Base-by-base conservation (phyloP, 2,797 vertebrate species). In the Melanotaenia trifasciata region DNA sequence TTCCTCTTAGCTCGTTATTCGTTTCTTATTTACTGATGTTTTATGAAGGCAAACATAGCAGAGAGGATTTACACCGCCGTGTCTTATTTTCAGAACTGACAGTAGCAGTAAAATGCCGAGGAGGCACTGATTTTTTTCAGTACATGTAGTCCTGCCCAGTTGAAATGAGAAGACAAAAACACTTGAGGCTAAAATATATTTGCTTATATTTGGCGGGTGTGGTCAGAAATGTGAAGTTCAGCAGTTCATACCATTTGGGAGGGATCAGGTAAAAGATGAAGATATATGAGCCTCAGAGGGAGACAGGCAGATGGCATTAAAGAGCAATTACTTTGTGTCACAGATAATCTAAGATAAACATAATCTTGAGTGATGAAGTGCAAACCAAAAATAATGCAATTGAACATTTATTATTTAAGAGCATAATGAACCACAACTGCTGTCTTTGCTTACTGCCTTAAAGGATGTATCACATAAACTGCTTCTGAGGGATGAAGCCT, bases 381-480 rank as follows among this genome's bases (percentile, higher is more conserved):
- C 61, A 84, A 78, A 84, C 75, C 58, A 83, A 84, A 76, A 28
- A 58, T 88, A 87, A 88, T 80, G 61, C 79, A 89, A 88, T 84
- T 86, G 72, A 74, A 71, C 70, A 79, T 64, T 81, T 79, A 74
- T 85, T 75, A 86, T 84, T 80, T 62, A 47, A 74, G 76, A 80
- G 70, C 58, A 59, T 70, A 87, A 85, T 81, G 72, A 84, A 67
- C 58, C 28, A 18, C 72, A 75, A 75, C 70, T 54, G 63, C 53
- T 2, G 14, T 50, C 60, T 72, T 68, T 43, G 45, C 61, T 66
- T 65, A 20, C 45, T 3, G 38, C 26, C 56, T 54, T 54, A 54
- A 24, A 38, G 32, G 40, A 33, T n/a, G 30, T 22, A 26, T 20
- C 43, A 10, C 38, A 58, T 38, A 4, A 72, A 43, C 57, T 53